Evolutionary conservation across 1,140 invertebrate species (phyloP).

Genomic region (Drosophila punjabiensis): DNA sequence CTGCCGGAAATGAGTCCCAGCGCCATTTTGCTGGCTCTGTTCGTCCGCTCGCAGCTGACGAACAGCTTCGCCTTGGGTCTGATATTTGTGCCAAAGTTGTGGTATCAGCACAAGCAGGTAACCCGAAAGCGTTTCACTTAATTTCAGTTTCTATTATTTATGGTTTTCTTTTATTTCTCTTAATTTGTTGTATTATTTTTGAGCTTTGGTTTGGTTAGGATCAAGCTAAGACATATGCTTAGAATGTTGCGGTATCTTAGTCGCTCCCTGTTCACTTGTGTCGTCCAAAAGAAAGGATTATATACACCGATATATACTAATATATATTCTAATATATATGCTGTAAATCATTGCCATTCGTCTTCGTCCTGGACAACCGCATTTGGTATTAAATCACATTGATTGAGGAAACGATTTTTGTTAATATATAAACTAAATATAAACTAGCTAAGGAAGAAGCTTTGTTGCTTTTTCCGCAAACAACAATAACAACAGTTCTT

Average conservation of each 20-base stretch:
- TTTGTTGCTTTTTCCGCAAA: conserved; percentile 58
- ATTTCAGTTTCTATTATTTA: conserved; percentile 20
- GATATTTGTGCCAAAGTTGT: conserved; percentile 92
- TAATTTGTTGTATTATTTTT: conserved; percentile 23
- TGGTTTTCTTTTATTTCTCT: conserved; percentile 11
- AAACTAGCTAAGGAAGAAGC: conserved; percentile 33
- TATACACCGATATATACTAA: neutral
- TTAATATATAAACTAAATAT: conserved; percentile 31
- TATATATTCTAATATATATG: neutral
- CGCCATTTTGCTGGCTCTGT: conserved; percentile 89
- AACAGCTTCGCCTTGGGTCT: conserved; percentile 91
- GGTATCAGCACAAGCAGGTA: conserved; percentile 90
- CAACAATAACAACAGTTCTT: conserved; percentile 27
- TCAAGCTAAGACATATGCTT: conserved; percentile 24
- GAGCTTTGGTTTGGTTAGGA: conserved; percentile 51
- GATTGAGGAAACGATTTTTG: conserved; percentile 82
- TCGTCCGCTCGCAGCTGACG: conserved; percentile 91
- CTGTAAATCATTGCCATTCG: conserved; percentile 37
- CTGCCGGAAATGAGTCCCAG: conserved; percentile 89
- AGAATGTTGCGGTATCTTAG: conserved; percentile 33
- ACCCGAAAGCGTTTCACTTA: conserved; percentile 26
- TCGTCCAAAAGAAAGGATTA: conserved; percentile 16
- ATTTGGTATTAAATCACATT: conserved; percentile 68
- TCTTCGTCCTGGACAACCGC: conserved; percentile 45
- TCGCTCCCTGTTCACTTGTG: conserved; percentile 42